These are phyloP conservation scores for Caracal caracal DNA, from an alignment of 2,113 vertebrate species.

Conservation along the genomic window DNA sequence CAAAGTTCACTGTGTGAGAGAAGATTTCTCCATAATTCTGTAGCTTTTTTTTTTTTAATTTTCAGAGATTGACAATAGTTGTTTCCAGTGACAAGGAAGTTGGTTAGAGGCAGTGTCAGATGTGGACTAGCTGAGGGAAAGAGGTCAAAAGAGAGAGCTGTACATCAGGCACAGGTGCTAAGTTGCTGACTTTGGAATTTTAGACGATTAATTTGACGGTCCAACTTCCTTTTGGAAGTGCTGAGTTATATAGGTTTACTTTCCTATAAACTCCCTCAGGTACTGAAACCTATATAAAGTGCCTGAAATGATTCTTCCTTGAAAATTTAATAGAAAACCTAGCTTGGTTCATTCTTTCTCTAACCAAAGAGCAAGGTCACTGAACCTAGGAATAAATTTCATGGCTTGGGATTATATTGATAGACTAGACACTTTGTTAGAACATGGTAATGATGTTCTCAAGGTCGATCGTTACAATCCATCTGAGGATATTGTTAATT, in stretches of 20 bases:
- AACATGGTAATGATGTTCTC: constrained; percentile 8
- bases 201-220: neutral
- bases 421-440: constrained; percentile 19
- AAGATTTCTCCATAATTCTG: neutral
- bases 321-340: constrained; percentile 45
- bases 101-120: neutral
- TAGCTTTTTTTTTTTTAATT: neutral
- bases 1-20: neutral
- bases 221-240: neutral
- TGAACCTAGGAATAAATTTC: constrained; percentile 56
- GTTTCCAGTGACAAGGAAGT: neutral
- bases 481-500: neutral
- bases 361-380: constrained; percentile 1
- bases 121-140: neutral
- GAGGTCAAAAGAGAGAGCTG: neutral
- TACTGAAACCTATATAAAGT: neutral
- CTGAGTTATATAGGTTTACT: neutral
- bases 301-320: constrained; percentile 47
- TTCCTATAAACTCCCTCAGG: neutral
- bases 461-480: neutral
- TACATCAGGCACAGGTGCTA: neutral
- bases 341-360: neutral
- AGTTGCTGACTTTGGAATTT: constrained; percentile 34
- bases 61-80: neutral
- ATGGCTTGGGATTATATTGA: constrained; percentile 17